These are phyloP conservation scores for Rhea americana DNA, from an alignment of 2,113 vertebrate genomes.

Conservation along the genomic window DNA sequence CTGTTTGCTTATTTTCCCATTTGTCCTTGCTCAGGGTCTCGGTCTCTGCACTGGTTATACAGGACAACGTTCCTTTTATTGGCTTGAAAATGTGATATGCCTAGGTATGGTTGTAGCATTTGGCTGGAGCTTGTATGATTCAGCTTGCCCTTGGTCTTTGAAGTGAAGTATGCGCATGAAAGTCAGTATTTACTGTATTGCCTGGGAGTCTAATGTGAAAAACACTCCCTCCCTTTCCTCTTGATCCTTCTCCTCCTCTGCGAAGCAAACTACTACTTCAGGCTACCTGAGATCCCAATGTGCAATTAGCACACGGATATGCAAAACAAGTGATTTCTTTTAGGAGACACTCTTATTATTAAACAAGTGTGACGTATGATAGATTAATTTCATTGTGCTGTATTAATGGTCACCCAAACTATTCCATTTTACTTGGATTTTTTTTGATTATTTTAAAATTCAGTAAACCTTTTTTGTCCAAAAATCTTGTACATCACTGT, in stretches of 20 bases:
- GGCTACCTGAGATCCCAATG: not conserved
- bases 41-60: not conserved
- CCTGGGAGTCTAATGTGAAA: not conserved
- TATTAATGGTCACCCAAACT: not conserved
- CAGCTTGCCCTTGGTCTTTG: not conserved
- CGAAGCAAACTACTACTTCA: not conserved
- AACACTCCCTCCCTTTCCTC: not conserved
- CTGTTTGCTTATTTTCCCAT: not conserved
- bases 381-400: not conserved
- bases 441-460: not conserved
- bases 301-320: not conserved
- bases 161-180: not conserved
- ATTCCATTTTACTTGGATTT: not conserved
- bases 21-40: not conserved
- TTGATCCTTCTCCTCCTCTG: not conserved
- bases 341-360: not conserved
- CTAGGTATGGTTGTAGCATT: not conserved
- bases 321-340: not conserved
- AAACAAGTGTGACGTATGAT: not conserved
- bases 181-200: not conserved
- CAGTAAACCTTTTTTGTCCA: not conserved
- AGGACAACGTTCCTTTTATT: not conserved
- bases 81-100: not conserved
- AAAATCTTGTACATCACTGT: not conserved
- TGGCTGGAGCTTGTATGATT: not conserved